Conservation (phyloP, 2,113 vertebrate species). For the Stegastes partitus region DNA sequence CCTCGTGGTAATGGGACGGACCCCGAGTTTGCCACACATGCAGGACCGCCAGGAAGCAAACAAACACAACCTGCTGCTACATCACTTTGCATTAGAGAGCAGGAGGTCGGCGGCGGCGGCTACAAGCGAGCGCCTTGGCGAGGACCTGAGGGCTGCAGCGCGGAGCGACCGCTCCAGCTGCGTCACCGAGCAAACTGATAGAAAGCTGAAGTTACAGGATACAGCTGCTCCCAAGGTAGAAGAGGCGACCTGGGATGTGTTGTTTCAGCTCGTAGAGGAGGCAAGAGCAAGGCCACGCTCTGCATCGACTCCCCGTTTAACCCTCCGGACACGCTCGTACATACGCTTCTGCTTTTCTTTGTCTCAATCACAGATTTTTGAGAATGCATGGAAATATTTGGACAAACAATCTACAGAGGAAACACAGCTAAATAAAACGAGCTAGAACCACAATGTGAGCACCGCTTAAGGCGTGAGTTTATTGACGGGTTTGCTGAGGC, state of each 20-base stretch:
- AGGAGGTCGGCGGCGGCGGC: background rate
- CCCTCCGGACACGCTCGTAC: background rate
- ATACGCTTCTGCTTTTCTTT: background rate
- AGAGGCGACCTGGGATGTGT: background rate
- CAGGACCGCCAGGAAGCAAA: conserved; percentile 3
- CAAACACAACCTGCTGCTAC: background rate
- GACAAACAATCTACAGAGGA: background rate
- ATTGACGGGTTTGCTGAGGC: background rate
- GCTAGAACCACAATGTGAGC: background rate
- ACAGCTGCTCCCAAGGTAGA: conserved; percentile 3
- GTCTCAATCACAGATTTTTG: background rate
- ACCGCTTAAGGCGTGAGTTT: background rate
- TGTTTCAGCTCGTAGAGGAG: conserved; percentile 11
- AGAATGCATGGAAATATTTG: background rate
- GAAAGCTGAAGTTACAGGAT: conserved; percentile 4
- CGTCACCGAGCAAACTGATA: conserved; percentile 1
- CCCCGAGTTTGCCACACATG: background rate
- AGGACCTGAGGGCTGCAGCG: conserved; percentile 26
- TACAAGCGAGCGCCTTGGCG: conserved; percentile 6
- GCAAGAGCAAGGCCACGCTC: background rate
- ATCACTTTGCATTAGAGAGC: background rate
- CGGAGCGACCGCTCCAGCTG: conserved; percentile 8
- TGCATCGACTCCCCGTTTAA: conserved; percentile 23
- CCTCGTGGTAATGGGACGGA: background rate
- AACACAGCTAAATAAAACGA: background rate